phyloP scores from a whole-genome alignment of 2,797 vertebrate species.

The Cyprinodon diabolis region DNA sequence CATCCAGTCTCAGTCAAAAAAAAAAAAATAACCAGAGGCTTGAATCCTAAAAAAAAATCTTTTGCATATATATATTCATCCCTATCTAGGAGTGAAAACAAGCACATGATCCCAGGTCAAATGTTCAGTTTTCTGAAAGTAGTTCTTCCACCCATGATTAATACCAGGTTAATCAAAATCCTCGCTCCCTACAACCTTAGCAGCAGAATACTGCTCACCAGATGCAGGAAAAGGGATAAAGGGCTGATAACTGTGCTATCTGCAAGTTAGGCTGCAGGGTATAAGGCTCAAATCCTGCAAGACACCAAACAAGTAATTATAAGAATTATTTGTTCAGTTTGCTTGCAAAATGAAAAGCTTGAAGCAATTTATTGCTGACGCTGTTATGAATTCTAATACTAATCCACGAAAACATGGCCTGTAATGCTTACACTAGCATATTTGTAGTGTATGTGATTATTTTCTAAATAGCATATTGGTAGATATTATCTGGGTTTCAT shows the following conservation, averaged over 20 bases:
- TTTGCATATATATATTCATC: not conserved
- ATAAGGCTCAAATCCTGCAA: conserved; percentile 44
- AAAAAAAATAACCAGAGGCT: not conserved
- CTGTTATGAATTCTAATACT: conserved; percentile 41
- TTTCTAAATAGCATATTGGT: conserved; percentile 34
- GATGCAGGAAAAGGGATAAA: conserved; percentile 18
- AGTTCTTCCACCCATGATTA: conserved; percentile 35
- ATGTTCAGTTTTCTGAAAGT: conserved; percentile 15
- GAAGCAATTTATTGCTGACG: conserved; percentile 40
- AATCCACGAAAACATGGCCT: conserved; percentile 6
- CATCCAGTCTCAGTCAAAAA: too few species aligned
- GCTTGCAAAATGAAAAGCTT: conserved; percentile 53
- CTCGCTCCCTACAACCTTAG: conserved; percentile 16
- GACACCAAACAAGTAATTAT: conserved; percentile 54
- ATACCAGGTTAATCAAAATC: conserved; percentile 31
- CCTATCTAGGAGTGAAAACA: not conserved
- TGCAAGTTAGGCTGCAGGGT: conserved; percentile 17
- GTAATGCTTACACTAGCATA: conserved; percentile 42
- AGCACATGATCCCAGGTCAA: conserved; percentile 3
- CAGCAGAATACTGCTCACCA: conserved; percentile 10
- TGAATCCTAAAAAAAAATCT: not conserved
- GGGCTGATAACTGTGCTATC: conserved; percentile 29
- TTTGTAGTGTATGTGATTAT: conserved; percentile 16
- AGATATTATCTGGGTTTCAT: conserved; percentile 9
- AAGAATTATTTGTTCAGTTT: conserved; percentile 28